Evolutionary conservation across 2,113 vertebrate species (phyloP).

Genomic region (Miniopterus natalensis): DNA sequence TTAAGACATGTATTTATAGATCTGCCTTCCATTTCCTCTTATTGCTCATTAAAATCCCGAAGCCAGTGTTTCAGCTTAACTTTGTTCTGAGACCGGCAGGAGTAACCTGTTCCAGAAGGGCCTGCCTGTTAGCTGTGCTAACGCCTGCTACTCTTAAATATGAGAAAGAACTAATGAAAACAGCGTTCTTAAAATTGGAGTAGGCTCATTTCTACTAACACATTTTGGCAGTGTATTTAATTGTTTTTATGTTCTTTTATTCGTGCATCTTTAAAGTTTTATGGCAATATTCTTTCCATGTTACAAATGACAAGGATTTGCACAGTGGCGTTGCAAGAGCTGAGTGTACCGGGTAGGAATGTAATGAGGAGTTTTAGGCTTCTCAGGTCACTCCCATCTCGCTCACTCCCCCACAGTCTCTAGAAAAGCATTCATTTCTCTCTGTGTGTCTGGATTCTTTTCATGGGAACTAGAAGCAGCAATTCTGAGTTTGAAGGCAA

Average conservation of each 20-base stretch:
- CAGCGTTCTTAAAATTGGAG: conserved; percentile 45
- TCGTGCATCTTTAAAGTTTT: conserved; percentile 23
- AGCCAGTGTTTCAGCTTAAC: neutral
- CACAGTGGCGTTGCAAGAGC: neutral
- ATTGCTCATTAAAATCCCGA: conserved; percentile 31
- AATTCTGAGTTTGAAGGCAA: neutral
- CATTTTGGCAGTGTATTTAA: neutral
- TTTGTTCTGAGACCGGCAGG: neutral
- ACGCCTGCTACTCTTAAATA: neutral
- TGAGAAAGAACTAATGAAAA: neutral
- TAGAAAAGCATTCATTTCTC: neutral
- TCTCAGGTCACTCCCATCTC: neutral
- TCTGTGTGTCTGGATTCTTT: neutral
- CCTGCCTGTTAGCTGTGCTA: neutral
- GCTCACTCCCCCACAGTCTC: neutral
- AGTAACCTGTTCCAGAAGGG: neutral
- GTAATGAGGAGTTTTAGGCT: neutral
- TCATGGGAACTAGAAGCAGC: neutral
- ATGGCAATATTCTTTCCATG: neutral
- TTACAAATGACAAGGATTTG: neutral
- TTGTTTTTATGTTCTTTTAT: conserved; percentile 33
- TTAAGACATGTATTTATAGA: conserved; percentile 2
- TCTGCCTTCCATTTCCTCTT: neutral
- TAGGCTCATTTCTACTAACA: neutral
- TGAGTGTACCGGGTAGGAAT: neutral